phyloP scores from a whole-genome alignment of 2,888 invertebrate species.

The Dendrolimus pini region DNA sequence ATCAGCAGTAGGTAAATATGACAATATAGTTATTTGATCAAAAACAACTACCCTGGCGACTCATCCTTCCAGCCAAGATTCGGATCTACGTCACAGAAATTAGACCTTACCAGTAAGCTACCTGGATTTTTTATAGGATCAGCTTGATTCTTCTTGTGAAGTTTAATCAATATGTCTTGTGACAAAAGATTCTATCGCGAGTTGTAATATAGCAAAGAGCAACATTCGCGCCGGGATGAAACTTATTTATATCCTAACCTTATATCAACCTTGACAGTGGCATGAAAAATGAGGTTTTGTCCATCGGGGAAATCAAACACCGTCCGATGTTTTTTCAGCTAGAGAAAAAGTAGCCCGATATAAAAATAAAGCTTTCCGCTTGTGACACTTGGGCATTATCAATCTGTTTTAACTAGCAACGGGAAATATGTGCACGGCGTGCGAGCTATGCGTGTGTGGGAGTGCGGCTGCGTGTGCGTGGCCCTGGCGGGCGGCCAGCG shows the following conservation, averaged over 20 bases:
- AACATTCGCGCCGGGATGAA: constrained; percentile 31
- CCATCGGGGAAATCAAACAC: constrained; percentile 59
- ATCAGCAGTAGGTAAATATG: no score
- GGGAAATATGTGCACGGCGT: constrained; percentile 35
- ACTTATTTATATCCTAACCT: constrained; percentile 67
- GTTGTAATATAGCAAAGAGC: constrained; percentile 38
- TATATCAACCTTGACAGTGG: constrained; percentile 74
- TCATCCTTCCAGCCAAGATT: no score
- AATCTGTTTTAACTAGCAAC: constrained; percentile 67
- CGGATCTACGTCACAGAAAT: no score
- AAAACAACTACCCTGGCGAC: no score
- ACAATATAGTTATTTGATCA: no score
- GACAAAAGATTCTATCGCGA: not conserved
- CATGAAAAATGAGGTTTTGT: constrained; percentile 59
- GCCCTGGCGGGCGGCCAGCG: constrained; percentile 26
- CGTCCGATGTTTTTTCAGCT: constrained; percentile 26
- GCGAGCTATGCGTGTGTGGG: constrained; percentile 20
- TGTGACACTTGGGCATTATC: constrained; percentile 71
- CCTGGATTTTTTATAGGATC: no score
- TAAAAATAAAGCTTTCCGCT: constrained; percentile 57
- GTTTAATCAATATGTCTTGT: not conserved
- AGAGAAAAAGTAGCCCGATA: constrained; percentile 36
- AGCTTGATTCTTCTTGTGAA: no score
- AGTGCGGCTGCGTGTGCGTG: constrained; percentile 23
- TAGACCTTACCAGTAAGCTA: no score